These are phyloP conservation scores for Spea hammondii DNA, from an alignment of 2,797 vertebrate species.

Conservation along the genomic window DNA sequence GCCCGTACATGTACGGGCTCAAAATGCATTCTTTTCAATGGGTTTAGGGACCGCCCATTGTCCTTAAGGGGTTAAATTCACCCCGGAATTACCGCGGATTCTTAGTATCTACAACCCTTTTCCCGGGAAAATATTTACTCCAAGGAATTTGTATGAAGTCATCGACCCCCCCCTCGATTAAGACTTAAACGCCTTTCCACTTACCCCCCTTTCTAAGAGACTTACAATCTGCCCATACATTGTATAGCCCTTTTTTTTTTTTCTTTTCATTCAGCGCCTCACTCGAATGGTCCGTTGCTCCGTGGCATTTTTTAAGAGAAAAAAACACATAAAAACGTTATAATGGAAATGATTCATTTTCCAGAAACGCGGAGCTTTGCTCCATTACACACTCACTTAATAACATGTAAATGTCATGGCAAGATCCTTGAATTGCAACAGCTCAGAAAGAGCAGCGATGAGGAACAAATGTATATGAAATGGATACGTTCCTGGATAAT, in stretches of 20 bases:
- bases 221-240: slow-evolving; percentile 18
- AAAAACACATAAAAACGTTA: not conserved
- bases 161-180: no score
- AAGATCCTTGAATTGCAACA: slow-evolving; percentile 2
- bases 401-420: slow-evolving; percentile 13
- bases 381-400: slow-evolving; percentile 6
- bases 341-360: not conserved
- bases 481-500: not conserved
- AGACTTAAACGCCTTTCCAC: no score
- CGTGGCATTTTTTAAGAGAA: slow-evolving; percentile 8
- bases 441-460: not conserved
- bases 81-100: no score
- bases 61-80: no score
- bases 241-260: not conserved
- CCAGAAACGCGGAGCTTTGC: slow-evolving; percentile 6
- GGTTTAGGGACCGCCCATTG: no score
- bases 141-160: no score
- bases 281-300: slow-evolving; percentile 19
- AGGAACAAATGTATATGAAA: not conserved
- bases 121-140: no score
- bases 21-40: no score
- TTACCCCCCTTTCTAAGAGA: not conserved
- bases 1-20: no score
- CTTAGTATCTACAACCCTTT: no score
- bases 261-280: not conserved